phyloP scores from a whole-genome alignment of 1,140 invertebrate genomes.

The Drosophila mojavensis region DNA sequence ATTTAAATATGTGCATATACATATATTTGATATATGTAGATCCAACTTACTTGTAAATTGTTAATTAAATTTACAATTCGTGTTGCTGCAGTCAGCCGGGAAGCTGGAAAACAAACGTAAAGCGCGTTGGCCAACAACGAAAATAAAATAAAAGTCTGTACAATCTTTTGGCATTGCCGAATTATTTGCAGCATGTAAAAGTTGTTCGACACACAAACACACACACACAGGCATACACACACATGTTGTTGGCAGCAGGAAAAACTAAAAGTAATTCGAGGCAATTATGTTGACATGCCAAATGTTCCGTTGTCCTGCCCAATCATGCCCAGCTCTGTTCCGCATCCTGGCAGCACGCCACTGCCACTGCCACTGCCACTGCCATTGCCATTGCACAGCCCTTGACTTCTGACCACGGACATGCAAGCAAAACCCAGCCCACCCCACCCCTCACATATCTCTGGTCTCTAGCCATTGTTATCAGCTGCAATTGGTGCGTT shows the following conservation, averaged over 20 bases:
- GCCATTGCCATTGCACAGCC: background rate
- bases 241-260: conserved; percentile 18
- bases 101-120: too few relatives aligned
- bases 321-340: background rate
- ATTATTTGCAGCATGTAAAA: background rate
- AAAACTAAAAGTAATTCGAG: conserved; percentile 78
- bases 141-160: too few relatives aligned
- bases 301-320: conserved; percentile 54
- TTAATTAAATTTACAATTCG: too few relatives aligned
- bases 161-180: too few relatives aligned
- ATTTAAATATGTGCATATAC: too few relatives aligned
- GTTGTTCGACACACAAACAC: conserved; percentile 2
- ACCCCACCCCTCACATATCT: background rate
- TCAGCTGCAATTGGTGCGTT: conserved; percentile 33
- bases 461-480: background rate
- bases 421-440: background rate
- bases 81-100: too few relatives aligned
- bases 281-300: conserved; percentile 80
- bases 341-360: conserved; percentile 44
- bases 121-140: too few relatives aligned
- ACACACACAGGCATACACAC: conserved; percentile 30
- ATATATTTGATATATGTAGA: too few relatives aligned
- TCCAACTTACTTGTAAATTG: too few relatives aligned
- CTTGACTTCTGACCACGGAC: background rate
- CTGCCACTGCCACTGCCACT: background rate